These are phyloP conservation scores for Aphaenogaster ashmeadi DNA, from an alignment of 1,140 invertebrate species.

Conservation along the genomic window DNA sequence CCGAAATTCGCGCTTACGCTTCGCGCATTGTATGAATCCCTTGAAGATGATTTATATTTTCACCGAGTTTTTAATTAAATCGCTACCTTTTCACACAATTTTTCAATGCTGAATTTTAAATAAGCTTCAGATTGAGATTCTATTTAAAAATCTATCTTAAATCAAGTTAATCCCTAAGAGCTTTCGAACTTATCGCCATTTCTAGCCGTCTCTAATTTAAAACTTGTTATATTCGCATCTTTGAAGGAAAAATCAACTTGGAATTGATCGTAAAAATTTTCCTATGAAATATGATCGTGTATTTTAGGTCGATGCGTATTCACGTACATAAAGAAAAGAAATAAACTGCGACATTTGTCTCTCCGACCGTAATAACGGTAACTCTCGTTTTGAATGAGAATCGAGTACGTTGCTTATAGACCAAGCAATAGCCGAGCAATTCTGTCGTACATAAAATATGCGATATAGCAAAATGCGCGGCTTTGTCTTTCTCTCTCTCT, in stretches of 20 bases:
- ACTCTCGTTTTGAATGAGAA: conserved; percentile 18
- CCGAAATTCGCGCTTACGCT: background rate
- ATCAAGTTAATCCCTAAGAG: background rate
- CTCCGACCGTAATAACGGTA: background rate
- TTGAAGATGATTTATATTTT: conserved; percentile 1
- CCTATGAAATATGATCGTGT: background rate
- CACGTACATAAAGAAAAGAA: background rate
- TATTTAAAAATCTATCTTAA: background rate
- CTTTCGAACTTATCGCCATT: background rate
- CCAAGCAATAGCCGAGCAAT: conserved; percentile 21
- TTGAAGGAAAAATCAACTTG: background rate
- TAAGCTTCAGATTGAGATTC: background rate
- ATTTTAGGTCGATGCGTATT: background rate
- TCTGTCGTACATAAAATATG: conserved; percentile 25
- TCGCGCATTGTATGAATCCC: background rate
- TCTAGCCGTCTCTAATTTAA: background rate
- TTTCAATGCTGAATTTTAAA: background rate
- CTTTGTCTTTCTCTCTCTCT: background rate
- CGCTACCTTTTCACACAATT: background rate
- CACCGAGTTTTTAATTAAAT: background rate
- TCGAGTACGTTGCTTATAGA: conserved; percentile 9
- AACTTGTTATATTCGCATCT: background rate
- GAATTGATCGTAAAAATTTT: background rate
- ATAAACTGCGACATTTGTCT: background rate
- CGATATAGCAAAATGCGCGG: conserved; percentile 1